Evolutionary conservation across 2,797 vertebrate genomes (phyloP), one percentile per base, ranked within the genome.

Genomic region (Tinamus major): DNA sequence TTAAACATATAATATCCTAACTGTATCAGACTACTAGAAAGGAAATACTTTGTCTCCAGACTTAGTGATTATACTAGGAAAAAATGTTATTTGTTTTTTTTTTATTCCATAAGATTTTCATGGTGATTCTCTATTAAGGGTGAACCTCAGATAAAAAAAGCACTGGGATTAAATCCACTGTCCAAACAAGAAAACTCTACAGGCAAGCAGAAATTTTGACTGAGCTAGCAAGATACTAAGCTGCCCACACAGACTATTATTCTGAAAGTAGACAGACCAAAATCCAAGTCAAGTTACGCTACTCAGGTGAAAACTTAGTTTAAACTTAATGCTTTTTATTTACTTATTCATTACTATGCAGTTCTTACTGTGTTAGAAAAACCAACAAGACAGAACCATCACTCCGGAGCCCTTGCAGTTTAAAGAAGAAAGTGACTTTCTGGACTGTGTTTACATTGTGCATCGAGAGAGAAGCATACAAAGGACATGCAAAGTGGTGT

Each of bases 401-500:
- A 70, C 13, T 27, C 2, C 12, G 23, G 3, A 68, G 35, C 55
- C 59, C 76, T 72, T 35, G 39, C 23, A 68, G 24, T 59, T 31
- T 83, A 44, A 63, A 29, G 35, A 9, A 33, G 10, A 59, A 75
- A 64, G 18, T 41, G 53, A 16, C 27, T n/a, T 75, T 61, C 61
- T 41, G 31, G 55, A 19, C 31, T 19, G 10, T 20, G 55, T 20
- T 56, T 56, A 56, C 31, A 56, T 18, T 8, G 41, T 6, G 14
- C 33, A 58, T 6, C 27, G 13, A 82, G 68, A 70, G 18, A 78
- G 12, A 59, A 64, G 35, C 3, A 9, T 18, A 67, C 12, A 81
- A 69, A 35, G 2, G 5, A 78, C 9, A 85, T 65, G 46, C 0
- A 0, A 37, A 77, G 71, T 0, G 0, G 2, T 72, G 56, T 63